Base-by-base conservation (phyloP, 2,113 vertebrate genomes). In the Paracanthobrama guichenoti region DNA sequence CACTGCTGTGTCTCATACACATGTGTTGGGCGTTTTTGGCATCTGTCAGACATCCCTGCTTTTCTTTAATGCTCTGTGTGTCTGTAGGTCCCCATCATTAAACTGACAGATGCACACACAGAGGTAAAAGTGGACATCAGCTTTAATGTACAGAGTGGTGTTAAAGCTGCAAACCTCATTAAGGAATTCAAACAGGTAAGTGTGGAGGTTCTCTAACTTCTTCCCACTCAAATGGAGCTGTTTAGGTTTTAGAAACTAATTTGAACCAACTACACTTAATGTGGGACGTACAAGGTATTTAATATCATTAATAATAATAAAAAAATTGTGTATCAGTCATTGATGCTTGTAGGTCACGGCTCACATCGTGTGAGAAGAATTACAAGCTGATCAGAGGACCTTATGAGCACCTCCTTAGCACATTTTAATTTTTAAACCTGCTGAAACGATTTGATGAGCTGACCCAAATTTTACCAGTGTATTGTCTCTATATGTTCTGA, bases 51-150 rank as follows among this genome's bases (percentile, higher is more conserved):
- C 1, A n/a, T 55, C 57, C 4, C 28, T 12, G 57, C 44, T 42
- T 69, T 28, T 86, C 24, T 18, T 9, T 39, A 46, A 60, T n/a
- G 14, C 1, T 3, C 11, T 50, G 4, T 22, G 6, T 78, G 14
- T 86, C 44, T 24, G 35, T 88, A 99, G 98, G 98, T 99, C 84
- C 98, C 98, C 85, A 99, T 99, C 90, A 99, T 99, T 90, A 99
- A 99, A 91, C 94, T 99, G 91, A 99, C 97, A 8, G 98, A 99
- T 93, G 96, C 95, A 50, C 95, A 95, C 92, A 99, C 98, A 16
- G 98, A 99, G 90, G 98, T 99, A 85, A 99, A 99, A 94, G 98
- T 99, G 88, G 98, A 99, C 94, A 99, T 99, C 95, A 99, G 98
- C 95, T 99, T 99, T 95, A 99, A 99, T 76, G 96, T 99, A 87